These are phyloP conservation scores for Hydriomena furcata DNA, from an alignment of 2,888 invertebrate species.

Conservation along the genomic window DNA sequence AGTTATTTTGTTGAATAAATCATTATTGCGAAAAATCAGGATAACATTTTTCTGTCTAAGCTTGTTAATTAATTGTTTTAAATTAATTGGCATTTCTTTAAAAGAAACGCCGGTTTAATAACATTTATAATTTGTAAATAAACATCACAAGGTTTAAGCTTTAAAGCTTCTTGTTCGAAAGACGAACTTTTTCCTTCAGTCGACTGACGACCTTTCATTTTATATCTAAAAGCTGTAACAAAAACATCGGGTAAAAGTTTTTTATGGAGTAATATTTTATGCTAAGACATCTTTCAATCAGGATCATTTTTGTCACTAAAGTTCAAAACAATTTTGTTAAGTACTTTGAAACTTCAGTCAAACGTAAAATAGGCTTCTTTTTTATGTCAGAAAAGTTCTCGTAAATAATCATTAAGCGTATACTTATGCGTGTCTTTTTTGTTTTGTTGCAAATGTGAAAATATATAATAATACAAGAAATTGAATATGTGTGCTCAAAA, in stretches of 20 bases:
- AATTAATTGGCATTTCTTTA: slow-evolving; percentile 6
- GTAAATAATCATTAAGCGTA: too few species aligned
- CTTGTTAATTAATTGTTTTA: slow-evolving; percentile 11
- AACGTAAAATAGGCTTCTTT: neutral
- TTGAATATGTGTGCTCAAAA: neutral
- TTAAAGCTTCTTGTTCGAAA: slow-evolving; percentile 19
- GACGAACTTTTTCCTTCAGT: slow-evolving; percentile 21
- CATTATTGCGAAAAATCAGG: neutral
- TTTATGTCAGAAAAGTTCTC: neutral
- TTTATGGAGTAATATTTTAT: slow-evolving; percentile 22
- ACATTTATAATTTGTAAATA: slow-evolving; percentile 18
- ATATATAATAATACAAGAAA: neutral
- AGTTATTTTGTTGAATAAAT: slow-evolving; percentile 6
- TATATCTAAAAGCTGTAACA: slow-evolving; percentile 42
- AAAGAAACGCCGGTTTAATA: slow-evolving; percentile 9
- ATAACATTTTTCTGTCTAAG: slow-evolving; percentile 1
- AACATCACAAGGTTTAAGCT: slow-evolving; percentile 22
- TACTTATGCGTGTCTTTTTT: too few species aligned
- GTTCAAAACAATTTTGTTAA: slow-evolving; percentile 12
- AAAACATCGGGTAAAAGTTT: slow-evolving; percentile 36
- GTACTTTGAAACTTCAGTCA: slow-evolving; percentile 11
- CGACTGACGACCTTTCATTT: slow-evolving; percentile 31
- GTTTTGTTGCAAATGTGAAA: neutral
- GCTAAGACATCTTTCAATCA: slow-evolving; percentile 20
- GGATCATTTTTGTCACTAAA: slow-evolving; percentile 16